Evolutionary conservation across 1,140 invertebrate genomes (phyloP).

Genomic region (Nephila pilipes): DNA sequence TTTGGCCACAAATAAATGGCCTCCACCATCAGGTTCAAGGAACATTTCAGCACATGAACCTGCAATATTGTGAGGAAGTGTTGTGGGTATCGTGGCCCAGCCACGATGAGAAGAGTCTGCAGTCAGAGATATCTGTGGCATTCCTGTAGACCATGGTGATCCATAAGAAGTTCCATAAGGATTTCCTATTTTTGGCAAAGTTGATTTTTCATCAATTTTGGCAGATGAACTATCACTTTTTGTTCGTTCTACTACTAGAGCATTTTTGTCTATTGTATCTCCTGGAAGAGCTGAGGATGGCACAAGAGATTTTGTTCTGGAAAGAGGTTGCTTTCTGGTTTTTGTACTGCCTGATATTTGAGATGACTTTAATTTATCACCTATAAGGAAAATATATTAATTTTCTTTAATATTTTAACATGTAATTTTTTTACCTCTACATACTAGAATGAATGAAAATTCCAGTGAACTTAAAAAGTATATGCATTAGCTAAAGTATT

Average conservation of each 20-base stretch:
- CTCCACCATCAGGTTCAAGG: conserved; percentile 77
- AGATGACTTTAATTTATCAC: conserved; percentile 76
- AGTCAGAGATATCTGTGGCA: conserved; percentile 66
- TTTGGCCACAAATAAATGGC: conserved; percentile 81
- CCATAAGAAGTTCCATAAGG: conserved; percentile 37
- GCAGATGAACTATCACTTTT: conserved; percentile 63
- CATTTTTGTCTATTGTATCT: conserved; percentile 82
- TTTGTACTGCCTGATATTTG: conserved; percentile 72
- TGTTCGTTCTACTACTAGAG: conserved; percentile 63
- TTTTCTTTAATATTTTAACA: not conserved
- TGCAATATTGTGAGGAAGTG: conserved; percentile 73
- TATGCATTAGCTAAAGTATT: too few species aligned
- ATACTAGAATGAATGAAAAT: too few species aligned
- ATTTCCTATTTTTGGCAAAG: conserved; percentile 37
- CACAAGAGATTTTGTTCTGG: conserved; percentile 78
- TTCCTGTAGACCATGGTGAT: conserved; percentile 46
- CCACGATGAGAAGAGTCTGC: conserved; percentile 48
- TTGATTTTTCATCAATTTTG: conserved; percentile 33
- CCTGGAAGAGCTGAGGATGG: conserved; percentile 77
- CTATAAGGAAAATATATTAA: conserved; percentile 37
- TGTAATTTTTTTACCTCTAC: too few species aligned
- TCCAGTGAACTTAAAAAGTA: too few species aligned
- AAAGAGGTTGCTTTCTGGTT: conserved; percentile 78
- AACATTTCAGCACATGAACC: conserved; percentile 70
- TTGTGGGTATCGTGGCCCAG: conserved; percentile 75